phyloP scores from a whole-genome alignment of 1,140 invertebrate species.

The Zaprionus nigranus region DNA sequence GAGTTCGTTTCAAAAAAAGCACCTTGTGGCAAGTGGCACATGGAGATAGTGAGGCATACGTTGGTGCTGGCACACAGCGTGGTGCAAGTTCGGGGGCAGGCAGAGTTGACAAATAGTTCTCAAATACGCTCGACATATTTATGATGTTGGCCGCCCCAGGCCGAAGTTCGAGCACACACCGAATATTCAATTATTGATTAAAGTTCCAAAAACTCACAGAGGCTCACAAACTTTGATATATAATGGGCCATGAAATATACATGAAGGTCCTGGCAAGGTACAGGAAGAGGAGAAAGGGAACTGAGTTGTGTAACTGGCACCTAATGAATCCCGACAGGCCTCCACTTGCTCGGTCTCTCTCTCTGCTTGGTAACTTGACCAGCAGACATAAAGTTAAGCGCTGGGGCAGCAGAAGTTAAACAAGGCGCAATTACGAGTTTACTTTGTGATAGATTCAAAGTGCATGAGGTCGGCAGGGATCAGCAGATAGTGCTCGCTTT shows the following conservation, averaged over 20 bases:
- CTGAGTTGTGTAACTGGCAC: not conserved
- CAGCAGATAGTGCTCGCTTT: not conserved
- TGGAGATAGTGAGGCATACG: slow-evolving; percentile 4
- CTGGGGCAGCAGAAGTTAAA: slow-evolving; percentile 4
- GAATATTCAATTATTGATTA: slow-evolving; percentile 43
- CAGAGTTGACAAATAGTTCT: slow-evolving; percentile 56
- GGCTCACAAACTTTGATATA: slow-evolving; percentile 17
- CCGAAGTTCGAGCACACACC: slow-evolving; percentile 28
- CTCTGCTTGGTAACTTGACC: not conserved
- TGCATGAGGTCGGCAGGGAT: not conserved
- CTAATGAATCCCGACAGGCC: slow-evolving; percentile 5
- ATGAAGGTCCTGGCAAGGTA: slow-evolving; percentile 1
- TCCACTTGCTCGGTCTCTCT: not conserved
- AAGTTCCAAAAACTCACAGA: slow-evolving; percentile 38
- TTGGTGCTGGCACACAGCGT: not conserved
- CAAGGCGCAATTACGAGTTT: slow-evolving; percentile 1
- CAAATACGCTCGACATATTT: slow-evolving; percentile 70
- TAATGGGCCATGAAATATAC: slow-evolving; percentile 14
- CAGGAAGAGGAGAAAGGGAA: not conserved
- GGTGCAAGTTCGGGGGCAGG: slow-evolving; percentile 2
- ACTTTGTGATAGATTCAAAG: slow-evolving; percentile 4
- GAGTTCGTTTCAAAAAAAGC: not conserved
- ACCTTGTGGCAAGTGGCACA: slow-evolving; percentile 1
- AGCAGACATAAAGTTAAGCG: slow-evolving; percentile 3
- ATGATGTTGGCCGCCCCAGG: slow-evolving; percentile 59